phyloP scores from a whole-genome alignment of 2,113 vertebrate genomes.

The Bos javanicus region DNA sequence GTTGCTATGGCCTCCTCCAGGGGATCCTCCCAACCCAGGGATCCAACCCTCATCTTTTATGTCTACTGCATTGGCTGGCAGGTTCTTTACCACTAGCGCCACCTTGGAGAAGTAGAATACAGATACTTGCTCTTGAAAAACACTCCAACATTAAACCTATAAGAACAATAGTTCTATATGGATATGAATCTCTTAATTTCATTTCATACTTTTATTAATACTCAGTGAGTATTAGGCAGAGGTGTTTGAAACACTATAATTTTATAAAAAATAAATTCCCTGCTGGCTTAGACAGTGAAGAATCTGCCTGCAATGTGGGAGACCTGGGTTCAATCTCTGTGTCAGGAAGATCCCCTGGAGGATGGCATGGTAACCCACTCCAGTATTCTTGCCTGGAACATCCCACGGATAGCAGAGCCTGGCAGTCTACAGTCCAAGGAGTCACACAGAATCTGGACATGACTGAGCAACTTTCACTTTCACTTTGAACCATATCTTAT shows the following conservation, averaged over 20 bases:
- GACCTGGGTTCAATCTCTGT: neutral
- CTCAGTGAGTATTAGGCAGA: neutral
- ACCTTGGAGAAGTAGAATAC: neutral
- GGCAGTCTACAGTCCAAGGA: neutral
- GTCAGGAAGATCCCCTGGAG: neutral
- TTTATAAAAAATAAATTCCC: neutral
- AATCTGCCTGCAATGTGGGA: neutral
- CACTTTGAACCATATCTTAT: neutral
- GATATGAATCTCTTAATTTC: neutral
- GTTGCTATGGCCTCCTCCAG: neutral
- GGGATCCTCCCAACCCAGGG: neutral
- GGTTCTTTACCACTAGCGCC: neutral
- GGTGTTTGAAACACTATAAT: neutral
- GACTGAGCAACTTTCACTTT: neutral
- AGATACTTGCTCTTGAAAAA: neutral
- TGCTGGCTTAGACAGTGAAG: neutral
- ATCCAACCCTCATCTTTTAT: neutral
- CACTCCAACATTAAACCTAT: neutral
- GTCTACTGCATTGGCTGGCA: neutral
- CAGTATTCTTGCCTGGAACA: neutral
- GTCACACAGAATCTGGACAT: neutral
- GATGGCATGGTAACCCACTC: neutral
- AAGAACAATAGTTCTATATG: neutral
- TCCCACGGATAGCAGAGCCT: neutral
- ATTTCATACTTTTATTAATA: neutral